Evolutionary conservation across 1,140 invertebrate genomes (phyloP).

Genomic region (Trichomalopsis sarcophagae): DNA sequence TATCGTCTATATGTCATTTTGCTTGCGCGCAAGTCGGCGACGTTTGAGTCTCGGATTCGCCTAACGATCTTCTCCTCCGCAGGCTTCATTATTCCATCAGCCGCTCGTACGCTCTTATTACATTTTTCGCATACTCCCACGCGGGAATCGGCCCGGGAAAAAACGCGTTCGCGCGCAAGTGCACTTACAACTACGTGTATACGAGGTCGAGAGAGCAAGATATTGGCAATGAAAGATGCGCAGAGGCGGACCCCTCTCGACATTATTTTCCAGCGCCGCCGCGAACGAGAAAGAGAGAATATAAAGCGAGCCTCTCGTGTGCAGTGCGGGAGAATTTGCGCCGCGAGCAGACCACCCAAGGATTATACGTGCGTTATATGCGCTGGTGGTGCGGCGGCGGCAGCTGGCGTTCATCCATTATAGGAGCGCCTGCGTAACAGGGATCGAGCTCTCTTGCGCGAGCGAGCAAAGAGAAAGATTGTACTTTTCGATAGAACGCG

Average conservation of each 20-base stretch:
- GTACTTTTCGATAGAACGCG: constrained; percentile 18
- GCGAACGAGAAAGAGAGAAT: background rate
- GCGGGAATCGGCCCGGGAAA: background rate
- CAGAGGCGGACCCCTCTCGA: background rate
- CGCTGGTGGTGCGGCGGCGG: background rate
- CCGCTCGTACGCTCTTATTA: no score
- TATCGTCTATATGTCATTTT: background rate
- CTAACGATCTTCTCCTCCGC: no score
- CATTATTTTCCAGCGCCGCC: background rate
- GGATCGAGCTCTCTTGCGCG: background rate
- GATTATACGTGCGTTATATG: background rate
- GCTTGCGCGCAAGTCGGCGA: no score
- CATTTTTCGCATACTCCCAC: background rate
- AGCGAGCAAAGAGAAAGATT: background rate
- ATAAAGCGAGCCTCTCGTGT: background rate
- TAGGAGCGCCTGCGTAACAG: constrained; percentile 31
- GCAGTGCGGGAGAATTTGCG: background rate
- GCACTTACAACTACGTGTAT: no score
- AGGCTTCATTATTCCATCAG: no score
- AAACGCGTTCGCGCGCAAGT: background rate
- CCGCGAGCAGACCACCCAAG: constrained; percentile 16
- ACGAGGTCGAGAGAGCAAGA: constrained; percentile 12
- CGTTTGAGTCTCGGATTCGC: no score
- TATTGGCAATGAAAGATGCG: background rate
- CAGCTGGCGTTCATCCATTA: constrained; percentile 16